Conservation (phyloP, 2,888 invertebrate species). For the Desoria tigrina region DNA sequence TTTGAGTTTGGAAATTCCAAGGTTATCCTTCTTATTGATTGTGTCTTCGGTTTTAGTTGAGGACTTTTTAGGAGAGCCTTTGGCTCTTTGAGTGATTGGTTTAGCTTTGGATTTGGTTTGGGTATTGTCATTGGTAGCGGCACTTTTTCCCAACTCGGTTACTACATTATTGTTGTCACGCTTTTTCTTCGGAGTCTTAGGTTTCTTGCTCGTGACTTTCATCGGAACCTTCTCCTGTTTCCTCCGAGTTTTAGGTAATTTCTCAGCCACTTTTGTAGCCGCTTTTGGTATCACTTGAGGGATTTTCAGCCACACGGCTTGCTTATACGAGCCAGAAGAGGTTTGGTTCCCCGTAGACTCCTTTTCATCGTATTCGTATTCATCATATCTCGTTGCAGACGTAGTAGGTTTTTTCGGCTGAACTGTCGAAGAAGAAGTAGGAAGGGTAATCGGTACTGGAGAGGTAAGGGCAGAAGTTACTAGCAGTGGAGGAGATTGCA, state of each 20-base stretch:
- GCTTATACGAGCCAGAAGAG: conserved; percentile 8
- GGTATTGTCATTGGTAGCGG: neutral
- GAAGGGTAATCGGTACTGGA: too few relatives aligned
- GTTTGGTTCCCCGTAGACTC: neutral
- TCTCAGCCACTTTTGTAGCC: conserved; percentile 9
- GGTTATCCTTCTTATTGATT: neutral
- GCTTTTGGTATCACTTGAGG: conserved; percentile 35
- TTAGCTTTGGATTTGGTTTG: neutral
- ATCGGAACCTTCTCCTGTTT: conserved; percentile 1
- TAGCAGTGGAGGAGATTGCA: conserved; percentile 5
- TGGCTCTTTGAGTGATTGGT: too few relatives aligned
- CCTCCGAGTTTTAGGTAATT: conserved; percentile 8
- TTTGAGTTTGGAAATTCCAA: conserved; percentile 2
- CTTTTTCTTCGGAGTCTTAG: conserved; percentile 11
- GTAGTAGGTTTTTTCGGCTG: too few relatives aligned
- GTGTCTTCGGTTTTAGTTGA: neutral
- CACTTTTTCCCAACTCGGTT: neutral
- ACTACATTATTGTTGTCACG: neutral
- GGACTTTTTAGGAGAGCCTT: too few relatives aligned
- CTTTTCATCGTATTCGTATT: conserved; percentile 13
- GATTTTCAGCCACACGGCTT: conserved; percentile 43
- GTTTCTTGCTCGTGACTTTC: conserved; percentile 1
- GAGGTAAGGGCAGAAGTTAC: too few relatives aligned
- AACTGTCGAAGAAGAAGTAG: too few relatives aligned
- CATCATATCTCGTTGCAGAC: neutral